A percentile compares a stretch with the other conserved stretches of the same genome.
These are phyloP conservation scores for Neopelma chrysocephalum DNA, from an alignment of 2,797 vertebrate species.

Conservation along the genomic window DNA sequence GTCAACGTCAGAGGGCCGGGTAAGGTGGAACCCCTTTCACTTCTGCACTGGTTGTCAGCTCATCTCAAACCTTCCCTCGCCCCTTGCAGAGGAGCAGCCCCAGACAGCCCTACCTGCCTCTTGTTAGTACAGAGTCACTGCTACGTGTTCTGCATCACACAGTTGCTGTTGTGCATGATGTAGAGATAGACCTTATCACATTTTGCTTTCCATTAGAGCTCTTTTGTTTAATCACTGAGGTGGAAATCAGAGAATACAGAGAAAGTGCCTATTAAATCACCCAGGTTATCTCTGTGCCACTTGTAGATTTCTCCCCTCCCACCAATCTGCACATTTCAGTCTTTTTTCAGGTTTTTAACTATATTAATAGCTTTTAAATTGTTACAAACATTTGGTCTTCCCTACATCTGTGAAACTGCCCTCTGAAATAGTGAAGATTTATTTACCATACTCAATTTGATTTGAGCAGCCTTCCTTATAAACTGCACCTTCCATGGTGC, in stretches of 20 bases:
- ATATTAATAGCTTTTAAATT: neutral
- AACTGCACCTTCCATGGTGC: neutral
- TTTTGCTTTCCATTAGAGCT: neutral
- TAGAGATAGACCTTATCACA: neutral
- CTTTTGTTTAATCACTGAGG: neutral
- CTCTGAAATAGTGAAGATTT: neutral
- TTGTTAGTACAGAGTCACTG: neutral
- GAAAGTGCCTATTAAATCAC: neutral
- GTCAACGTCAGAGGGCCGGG: conserved; percentile 96
- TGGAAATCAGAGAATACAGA: neutral
- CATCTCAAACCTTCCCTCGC: neutral
- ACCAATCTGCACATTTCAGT: neutral
- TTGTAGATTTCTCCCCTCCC: neutral
- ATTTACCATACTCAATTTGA: neutral
- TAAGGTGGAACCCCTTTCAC: conserved; percentile 55
- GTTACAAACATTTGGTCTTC: neutral
- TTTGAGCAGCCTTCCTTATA: neutral
- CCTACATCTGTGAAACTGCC: neutral
- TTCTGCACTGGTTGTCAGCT: neutral
- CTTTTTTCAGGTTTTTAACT: neutral
- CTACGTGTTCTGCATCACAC: neutral
- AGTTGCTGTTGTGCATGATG: neutral
- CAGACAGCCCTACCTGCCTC: neutral
- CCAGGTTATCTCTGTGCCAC: neutral
- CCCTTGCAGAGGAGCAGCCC: neutral